These are phyloP conservation scores for Andricus curvator DNA, from an alignment of 2,888 invertebrate genomes.

Conservation along the genomic window DNA sequence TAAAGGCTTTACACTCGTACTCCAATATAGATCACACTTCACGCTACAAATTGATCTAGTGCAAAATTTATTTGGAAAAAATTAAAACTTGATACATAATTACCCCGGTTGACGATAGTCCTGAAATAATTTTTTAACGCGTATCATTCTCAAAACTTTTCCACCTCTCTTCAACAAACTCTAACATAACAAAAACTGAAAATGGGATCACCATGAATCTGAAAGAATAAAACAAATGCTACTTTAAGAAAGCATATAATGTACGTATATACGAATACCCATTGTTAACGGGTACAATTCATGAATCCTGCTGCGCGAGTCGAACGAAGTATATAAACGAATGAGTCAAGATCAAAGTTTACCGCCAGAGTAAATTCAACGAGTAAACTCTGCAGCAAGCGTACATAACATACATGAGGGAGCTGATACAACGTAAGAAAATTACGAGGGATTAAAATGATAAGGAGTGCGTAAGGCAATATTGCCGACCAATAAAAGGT, in stretches of 20 bases:
- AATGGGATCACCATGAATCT: neutral
- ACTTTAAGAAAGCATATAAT: neutral
- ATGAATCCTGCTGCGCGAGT: slow-evolving; percentile 25
- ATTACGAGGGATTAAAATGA: slow-evolving; percentile 67
- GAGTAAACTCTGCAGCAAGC: slow-evolving; percentile 15
- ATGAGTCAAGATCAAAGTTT: slow-evolving; percentile 25
- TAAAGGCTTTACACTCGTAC: too few species aligned
- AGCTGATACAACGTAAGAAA: slow-evolving; percentile 56
- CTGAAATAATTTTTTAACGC: too few species aligned
- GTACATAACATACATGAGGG: slow-evolving; percentile 21
- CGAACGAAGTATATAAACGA: neutral
- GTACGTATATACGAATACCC: slow-evolving; percentile 7
- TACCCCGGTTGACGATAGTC: too few species aligned
- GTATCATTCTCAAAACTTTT: too few species aligned
- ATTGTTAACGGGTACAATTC: slow-evolving; percentile 33
- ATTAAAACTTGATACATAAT: too few species aligned
- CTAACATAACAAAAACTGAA: neutral
- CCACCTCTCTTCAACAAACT: neutral
- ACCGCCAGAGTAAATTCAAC: slow-evolving; percentile 28
- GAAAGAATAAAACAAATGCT: neutral
- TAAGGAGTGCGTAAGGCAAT: slow-evolving; percentile 60
- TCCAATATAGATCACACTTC: too few species aligned
- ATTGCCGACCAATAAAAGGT: slow-evolving; percentile 64
- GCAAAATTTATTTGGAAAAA: too few species aligned
- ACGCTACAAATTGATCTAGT: too few species aligned